Conservation (phyloP, 2,113 vertebrate genomes). For the Oriolus oriolus region DNA sequence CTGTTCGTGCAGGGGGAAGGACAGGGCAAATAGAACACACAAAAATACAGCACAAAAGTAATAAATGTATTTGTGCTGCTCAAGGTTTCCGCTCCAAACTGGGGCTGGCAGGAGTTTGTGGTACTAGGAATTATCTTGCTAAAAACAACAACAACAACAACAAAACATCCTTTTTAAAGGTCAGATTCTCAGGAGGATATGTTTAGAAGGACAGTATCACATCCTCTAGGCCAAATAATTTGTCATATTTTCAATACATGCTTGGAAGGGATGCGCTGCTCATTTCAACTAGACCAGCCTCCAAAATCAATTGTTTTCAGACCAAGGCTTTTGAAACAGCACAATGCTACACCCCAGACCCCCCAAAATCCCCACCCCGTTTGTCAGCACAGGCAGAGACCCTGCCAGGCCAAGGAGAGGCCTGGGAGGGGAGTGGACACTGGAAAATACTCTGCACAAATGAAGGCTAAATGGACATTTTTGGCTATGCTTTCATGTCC, state of each 20-base stretch:
- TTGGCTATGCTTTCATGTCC: not conserved
- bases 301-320: not conserved
- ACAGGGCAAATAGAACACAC: not conserved
- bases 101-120: not conserved
- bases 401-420: not conserved
- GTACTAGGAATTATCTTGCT: not conserved
- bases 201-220: not conserved
- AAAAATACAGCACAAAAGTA: not conserved
- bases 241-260: not conserved
- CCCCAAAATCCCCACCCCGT: fast-evolving
- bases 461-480: not conserved
- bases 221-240: not conserved
- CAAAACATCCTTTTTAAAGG: not conserved
- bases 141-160: not conserved
- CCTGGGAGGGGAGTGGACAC: not conserved
- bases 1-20: not conserved
- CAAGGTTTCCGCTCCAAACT: not conserved
- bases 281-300: not conserved
- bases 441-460: not conserved
- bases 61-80: not conserved
- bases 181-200: not conserved
- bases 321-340: not conserved
- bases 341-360: no score
- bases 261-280: not conserved
- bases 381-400: not conserved